Conservation (phyloP, 2,113 vertebrate genomes). For the Crotophaga sulcirostris region DNA sequence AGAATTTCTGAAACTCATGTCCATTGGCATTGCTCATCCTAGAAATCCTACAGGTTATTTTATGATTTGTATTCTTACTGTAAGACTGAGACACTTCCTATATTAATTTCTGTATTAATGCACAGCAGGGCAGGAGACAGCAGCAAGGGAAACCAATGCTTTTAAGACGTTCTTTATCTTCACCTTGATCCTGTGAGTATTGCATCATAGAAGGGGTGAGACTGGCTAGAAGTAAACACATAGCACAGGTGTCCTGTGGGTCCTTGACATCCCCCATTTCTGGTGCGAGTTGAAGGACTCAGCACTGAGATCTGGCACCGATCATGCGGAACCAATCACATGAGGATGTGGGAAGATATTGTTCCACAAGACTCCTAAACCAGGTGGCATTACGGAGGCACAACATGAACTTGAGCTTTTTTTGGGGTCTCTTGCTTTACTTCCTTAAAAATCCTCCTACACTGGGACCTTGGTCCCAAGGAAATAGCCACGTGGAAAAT, state of each 20-base stretch:
- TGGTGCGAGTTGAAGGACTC: neutral
- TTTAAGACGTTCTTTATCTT: neutral
- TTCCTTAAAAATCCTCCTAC: neutral
- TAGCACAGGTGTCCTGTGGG: neutral
- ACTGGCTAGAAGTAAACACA: neutral
- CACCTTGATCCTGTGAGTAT: neutral
- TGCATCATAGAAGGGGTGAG: neutral
- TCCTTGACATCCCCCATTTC: neutral
- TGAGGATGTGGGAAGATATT: neutral
- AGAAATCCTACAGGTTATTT: neutral
- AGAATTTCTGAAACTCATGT: neutral
- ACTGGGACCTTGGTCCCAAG: neutral
- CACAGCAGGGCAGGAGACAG: neutral
- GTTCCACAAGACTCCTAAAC: neutral
- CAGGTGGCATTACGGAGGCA: neutral
- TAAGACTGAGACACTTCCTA: neutral
- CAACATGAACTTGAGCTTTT: neutral
- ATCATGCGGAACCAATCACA: neutral
- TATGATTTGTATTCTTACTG: neutral
- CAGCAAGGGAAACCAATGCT: neutral
- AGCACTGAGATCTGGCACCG: neutral
- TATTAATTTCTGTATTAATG: neutral
- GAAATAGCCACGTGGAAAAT: conserved; percentile 28
- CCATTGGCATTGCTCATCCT: neutral
- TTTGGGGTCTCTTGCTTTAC: neutral